Conservation (phyloP, 2,888 invertebrate genomes). For the Muscina levida region DNA sequence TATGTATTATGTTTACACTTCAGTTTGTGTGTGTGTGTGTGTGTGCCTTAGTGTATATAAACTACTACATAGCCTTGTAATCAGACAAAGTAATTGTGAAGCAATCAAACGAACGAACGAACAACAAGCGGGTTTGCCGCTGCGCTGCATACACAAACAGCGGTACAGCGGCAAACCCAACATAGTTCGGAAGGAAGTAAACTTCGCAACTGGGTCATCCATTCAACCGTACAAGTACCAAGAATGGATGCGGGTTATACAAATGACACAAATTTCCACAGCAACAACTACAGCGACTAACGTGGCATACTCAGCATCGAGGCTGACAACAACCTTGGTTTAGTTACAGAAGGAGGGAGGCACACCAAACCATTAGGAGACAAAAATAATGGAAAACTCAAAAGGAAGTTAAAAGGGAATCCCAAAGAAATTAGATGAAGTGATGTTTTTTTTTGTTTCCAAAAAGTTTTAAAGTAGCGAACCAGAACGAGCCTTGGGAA, state of each 20-base stretch:
- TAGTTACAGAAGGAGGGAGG: too few species aligned
- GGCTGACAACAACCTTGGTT: conserved; percentile 25
- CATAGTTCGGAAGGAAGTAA: conserved; percentile 64
- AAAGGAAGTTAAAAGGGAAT: not conserved
- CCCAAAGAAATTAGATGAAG: not conserved
- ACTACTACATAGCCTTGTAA: conserved; percentile 52
- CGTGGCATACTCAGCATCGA: conserved; percentile 9
- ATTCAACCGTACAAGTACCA: not conserved
- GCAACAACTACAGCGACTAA: conserved; percentile 20
- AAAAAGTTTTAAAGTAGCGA: not conserved
- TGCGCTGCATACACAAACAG: not conserved
- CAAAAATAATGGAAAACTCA: not conserved
- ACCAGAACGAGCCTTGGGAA: not conserved
- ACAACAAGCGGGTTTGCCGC: conserved; percentile 36
- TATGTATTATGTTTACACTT: too few species aligned
- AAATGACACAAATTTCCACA: conserved; percentile 56
- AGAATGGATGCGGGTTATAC: conserved; percentile 45
- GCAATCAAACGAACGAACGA: conserved; percentile 43
- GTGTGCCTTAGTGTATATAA: not conserved
- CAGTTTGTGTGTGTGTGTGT: not conserved
- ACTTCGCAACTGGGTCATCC: conserved; percentile 58
- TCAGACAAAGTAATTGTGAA: conserved; percentile 58
- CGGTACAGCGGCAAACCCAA: conserved; percentile 14
- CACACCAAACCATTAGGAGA: not conserved
- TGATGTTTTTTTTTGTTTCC: not conserved